Percentiles rank a stretch among this genome's conserved stretches.
Conservation (phyloP, 92 coral and sea anemone species). For the Epizoanthus ramosus region DNA sequence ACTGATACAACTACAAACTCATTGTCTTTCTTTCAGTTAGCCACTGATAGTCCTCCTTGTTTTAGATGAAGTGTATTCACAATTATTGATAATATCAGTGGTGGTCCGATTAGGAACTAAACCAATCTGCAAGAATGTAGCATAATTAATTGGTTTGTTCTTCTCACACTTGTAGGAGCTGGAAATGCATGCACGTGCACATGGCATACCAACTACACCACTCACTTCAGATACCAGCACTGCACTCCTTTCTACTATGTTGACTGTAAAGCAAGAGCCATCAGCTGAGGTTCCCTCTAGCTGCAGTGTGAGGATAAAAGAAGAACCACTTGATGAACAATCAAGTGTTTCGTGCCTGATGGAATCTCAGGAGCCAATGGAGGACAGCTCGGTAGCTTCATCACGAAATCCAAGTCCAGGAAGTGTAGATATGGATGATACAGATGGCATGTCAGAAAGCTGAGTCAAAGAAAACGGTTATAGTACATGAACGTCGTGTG, state of each 20-base stretch:
- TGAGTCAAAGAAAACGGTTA: neutral
- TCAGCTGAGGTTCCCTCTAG: conserved; percentile 26
- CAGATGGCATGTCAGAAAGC: conserved; percentile 40
- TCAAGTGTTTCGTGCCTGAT: conserved; percentile 17
- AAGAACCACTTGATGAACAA: conserved; percentile 68
- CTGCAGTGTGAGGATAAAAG: conserved; percentile 59
- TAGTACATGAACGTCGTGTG: too few species aligned
- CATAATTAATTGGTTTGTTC: too few species aligned
- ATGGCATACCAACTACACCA: conserved; percentile 96
- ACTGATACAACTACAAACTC: neutral
- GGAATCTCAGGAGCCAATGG: conserved; percentile 80
- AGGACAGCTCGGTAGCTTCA: conserved; percentile 66
- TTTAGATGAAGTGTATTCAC: neutral
- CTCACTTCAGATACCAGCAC: conserved; percentile 93
- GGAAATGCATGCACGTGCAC: conserved; percentile 99
- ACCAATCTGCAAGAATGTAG: too few species aligned
- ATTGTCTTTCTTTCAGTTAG: neutral
- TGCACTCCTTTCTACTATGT: conserved; percentile 81
- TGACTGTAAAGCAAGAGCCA: conserved; percentile 63
- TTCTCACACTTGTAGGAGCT: conserved; percentile 66
- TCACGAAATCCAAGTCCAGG: conserved; percentile 88
- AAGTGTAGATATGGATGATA: conserved; percentile 77
- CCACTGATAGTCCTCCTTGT: neutral
- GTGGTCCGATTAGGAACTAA: neutral
- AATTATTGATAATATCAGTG: neutral